These are phyloP conservation scores for Cichlasoma orientale DNA, from an alignment of 2,797 vertebrate species.

Conservation along the genomic window DNA sequence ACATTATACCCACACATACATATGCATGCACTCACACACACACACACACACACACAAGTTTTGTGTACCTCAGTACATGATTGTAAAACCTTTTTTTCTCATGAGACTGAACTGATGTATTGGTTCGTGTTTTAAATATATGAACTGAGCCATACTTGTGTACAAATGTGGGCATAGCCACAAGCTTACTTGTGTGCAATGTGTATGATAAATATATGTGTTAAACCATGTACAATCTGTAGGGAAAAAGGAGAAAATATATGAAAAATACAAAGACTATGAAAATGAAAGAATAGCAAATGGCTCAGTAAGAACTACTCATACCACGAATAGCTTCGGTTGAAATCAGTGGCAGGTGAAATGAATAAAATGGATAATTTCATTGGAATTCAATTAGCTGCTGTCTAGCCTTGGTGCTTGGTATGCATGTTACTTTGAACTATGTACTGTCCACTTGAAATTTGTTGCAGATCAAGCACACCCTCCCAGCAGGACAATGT, in stretches of 20 bases:
- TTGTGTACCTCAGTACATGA: not conserved
- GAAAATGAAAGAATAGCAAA: not conserved
- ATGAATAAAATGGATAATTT: too few species aligned
- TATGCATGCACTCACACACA: not conserved
- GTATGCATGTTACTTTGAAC: not conserved
- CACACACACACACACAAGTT: not conserved
- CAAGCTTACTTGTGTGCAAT: not conserved
- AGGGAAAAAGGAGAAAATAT: not conserved
- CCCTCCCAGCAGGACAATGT: not conserved
- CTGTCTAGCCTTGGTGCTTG: not conserved
- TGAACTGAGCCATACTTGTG: slow-evolving; percentile 38
- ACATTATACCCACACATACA: not conserved
- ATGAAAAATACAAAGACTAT: not conserved
- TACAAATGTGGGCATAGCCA: not conserved
- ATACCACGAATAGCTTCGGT: too few species aligned
- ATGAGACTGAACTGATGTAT: slow-evolving; percentile 47
- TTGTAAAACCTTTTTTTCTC: slow-evolving; percentile 22
- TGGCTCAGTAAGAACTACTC: not conserved
- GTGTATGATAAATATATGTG: slow-evolving; percentile 10
- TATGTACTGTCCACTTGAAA: too few species aligned
- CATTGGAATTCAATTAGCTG: too few species aligned
- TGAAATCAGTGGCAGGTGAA: not conserved
- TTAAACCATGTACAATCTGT: not conserved
- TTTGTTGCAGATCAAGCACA: not conserved
- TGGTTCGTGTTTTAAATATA: slow-evolving; percentile 56